phyloP scores from a whole-genome alignment of 2,797 vertebrate species.

The Paguma larvata region DNA sequence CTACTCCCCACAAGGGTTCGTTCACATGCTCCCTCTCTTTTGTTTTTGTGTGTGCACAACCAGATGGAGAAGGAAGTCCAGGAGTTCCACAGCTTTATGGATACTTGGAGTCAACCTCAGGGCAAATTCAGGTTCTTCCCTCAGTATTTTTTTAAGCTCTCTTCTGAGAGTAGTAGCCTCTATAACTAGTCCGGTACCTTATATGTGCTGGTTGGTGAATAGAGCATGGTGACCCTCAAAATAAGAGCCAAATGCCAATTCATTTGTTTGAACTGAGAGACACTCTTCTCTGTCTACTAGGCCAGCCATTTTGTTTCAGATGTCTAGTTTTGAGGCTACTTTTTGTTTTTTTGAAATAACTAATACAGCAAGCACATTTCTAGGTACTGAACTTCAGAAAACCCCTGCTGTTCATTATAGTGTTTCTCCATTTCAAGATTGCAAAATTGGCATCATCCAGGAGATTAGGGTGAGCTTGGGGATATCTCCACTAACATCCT shows the following conservation, averaged over 20 bases:
- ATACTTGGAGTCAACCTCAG: neutral
- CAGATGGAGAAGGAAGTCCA: neutral
- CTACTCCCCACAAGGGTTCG: too few relatives aligned
- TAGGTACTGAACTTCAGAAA: neutral
- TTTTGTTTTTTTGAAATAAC: neutral
- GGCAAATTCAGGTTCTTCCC: neutral
- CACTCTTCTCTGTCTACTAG: neutral
- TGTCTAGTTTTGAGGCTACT: neutral
- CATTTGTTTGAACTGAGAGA: neutral
- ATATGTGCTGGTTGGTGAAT: rapidly evolving
- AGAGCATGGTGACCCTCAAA: neutral
- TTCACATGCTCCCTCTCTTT: neutral
- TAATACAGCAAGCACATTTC: neutral
- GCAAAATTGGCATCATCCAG: neutral
- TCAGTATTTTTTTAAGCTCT: neutral
- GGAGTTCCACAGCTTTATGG: neutral
- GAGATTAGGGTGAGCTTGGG: neutral
- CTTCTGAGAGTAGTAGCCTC: neutral
- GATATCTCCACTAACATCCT: neutral
- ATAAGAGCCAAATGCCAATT: neutral
- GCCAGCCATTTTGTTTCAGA: neutral
- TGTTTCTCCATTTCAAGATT: neutral
- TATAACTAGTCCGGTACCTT: neutral
- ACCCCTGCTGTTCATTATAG: neutral
- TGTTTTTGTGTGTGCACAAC: neutral